phyloP scores from a whole-genome alignment of 2,888 invertebrate genomes.

The Drosophila histrio region DNA sequence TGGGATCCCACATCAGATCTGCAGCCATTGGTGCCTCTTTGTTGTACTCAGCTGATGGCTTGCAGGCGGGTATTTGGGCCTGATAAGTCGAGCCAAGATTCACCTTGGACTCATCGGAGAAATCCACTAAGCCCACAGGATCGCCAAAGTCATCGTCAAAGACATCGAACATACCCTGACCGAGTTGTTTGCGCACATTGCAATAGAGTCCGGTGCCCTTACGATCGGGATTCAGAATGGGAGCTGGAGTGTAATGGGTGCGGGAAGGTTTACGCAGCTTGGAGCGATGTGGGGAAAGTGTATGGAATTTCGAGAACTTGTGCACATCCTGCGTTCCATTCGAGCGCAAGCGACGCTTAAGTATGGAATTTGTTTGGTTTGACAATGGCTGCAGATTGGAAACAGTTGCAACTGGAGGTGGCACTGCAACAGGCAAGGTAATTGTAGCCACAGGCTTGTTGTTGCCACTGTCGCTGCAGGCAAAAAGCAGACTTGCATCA shows the following conservation, averaged over 20 bases:
- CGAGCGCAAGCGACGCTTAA: constrained; percentile 82
- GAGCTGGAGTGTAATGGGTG: constrained; percentile 94
- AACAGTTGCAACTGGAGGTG: constrained; percentile 32
- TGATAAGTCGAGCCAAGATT: constrained; percentile 95
- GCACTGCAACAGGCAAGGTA: constrained; percentile 51
- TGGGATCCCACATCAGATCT: constrained; percentile 94
- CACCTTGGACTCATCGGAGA: constrained; percentile 87
- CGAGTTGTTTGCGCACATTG: constrained; percentile 80
- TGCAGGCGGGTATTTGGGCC: constrained; percentile 89
- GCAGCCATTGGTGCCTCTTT: constrained; percentile 45
- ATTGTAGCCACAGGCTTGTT: constrained; percentile 60
- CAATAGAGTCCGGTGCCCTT: constrained; percentile 92
- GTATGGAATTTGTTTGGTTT: constrained; percentile 82
- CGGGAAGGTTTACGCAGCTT: constrained; percentile 84
- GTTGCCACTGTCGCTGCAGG: constrained; percentile 82
- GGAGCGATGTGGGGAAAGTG: constrained; percentile 81
- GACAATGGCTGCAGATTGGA: constrained; percentile 78
- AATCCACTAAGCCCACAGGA: constrained; percentile 82
- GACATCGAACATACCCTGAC: constrained; percentile 78
- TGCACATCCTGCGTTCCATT: constrained; percentile 70
- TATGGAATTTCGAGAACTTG: constrained; percentile 79
- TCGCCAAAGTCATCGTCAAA: constrained; percentile 83
- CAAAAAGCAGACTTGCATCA: constrained; percentile 56
- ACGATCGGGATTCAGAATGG: constrained; percentile 96
- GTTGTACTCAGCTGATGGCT: constrained; percentile 24